These are phyloP conservation scores for Coregonus clupeaformis DNA, from an alignment of 2,113 vertebrate species.

Conservation along the genomic window DNA sequence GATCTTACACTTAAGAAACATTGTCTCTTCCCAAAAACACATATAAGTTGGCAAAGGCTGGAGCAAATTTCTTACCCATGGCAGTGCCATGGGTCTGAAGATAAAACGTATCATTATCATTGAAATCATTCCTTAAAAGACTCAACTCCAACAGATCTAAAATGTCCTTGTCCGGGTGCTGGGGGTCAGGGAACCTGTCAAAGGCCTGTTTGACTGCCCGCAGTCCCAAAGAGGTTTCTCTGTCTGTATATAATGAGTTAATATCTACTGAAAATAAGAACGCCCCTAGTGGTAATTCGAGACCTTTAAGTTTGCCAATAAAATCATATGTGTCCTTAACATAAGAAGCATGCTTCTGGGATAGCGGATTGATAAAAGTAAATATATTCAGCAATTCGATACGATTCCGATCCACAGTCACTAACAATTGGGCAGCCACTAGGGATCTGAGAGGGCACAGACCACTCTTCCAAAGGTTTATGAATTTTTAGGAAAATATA, in stretches of 20 bases:
- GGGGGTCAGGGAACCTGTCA: background rate
- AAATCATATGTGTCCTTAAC: conserved; percentile 5
- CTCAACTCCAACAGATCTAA: background rate
- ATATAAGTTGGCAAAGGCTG: background rate
- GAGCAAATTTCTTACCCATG: background rate
- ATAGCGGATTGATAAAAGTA: conserved; percentile 2
- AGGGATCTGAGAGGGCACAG: background rate
- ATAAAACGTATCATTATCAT: background rate
- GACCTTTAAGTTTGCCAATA: background rate
- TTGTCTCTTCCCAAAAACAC: background rate
- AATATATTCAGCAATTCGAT: background rate
- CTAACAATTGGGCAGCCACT: background rate
- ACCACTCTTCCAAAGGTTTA: background rate
- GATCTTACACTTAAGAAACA: background rate
- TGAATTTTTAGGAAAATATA: background rate
- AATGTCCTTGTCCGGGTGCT: background rate
- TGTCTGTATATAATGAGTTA: conserved; percentile 6
- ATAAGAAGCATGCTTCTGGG: background rate
- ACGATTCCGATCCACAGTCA: conserved; percentile 7
- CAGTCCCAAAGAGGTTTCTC: background rate
- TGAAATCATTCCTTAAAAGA: background rate
- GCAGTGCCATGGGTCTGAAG: background rate
- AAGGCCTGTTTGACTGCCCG: background rate
- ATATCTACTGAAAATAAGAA: background rate
- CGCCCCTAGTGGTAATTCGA: background rate